Evolutionary conservation across 2,888 invertebrate genomes (phyloP), one percentile per base, ranked within the genome.

Genomic region (Himalopsyche japonica): DNA sequence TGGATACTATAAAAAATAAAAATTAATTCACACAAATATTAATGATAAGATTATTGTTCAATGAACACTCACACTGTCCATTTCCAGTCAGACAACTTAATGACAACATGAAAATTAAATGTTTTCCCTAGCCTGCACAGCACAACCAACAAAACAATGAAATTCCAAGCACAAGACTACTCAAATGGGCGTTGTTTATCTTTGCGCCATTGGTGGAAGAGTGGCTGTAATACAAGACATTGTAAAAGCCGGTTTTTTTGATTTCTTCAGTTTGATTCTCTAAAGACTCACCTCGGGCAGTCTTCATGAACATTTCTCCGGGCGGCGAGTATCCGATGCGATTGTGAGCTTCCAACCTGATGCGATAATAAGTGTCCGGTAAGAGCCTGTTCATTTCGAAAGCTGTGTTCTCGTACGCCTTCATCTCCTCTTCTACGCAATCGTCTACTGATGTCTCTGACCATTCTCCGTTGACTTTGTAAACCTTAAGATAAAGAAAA

Each of bases 311-410:
- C 88, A 97, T 93, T 89, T 95, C 94, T 70, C 96, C 95, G 0
- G 97, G 95, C 85, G 94, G 92, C 88, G 98, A 97, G 91, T 92
- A 95, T 84, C 98, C 98, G 87, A 98, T 95, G 32, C 94, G 91
- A 90, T 98, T 98, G 90, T 96, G 96, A 76, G 98, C 98, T 87
- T 94, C 93, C 84, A 98, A 92, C 89, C 97, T 96, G 89, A 97
- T 95, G 89, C 94, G 94, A 92, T 98, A 98, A 87, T 94, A 94
- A 6, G 97, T 96, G 89, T 97, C 96, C 0, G 97, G 94, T 82
- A 92, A 92, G 27, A 98, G 93, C 20, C 93, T 91, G 86, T 93
- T 93, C 89, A 98, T 92, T 91, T 95, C 95, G 88, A 94, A 94
- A 86, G 91, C 93, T 82, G 94, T 94, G 84, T 94, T 94, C 88